Evolutionary conservation across 2,113 vertebrate genomes (phyloP).

Genomic region (Sylvicapra grimmia): DNA sequence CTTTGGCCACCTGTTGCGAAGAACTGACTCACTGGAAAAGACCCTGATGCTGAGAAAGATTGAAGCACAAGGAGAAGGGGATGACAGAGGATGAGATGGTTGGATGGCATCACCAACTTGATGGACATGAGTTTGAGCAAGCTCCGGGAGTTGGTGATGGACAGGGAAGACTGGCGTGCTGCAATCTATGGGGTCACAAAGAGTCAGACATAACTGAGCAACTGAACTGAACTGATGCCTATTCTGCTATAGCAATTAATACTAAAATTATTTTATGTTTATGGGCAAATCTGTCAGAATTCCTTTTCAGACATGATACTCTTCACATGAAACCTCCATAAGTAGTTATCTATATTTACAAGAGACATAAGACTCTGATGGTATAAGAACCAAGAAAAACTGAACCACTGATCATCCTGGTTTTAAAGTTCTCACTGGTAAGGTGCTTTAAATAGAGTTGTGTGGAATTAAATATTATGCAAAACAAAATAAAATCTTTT

Average conservation of each 20-base stretch:
- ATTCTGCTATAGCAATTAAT: not conserved
- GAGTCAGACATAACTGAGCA: not conserved
- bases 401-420: not conserved
- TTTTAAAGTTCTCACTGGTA: slow-evolving; percentile 10
- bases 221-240: not conserved
- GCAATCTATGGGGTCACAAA: not conserved
- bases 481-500: not conserved
- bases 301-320: not conserved
- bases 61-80: not conserved
- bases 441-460: slow-evolving; percentile 2
- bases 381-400: not conserved
- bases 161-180: not conserved
- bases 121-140: not conserved
- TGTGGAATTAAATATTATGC: not conserved
- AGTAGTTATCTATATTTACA: not conserved
- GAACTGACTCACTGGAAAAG: not conserved
- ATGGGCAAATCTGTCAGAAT: not conserved
- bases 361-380: not conserved
- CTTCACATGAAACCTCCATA: not conserved
- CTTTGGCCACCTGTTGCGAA: not conserved
- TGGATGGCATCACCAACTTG: not conserved
- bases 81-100: not conserved
- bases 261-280: not conserved
- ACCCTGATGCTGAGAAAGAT: not conserved
- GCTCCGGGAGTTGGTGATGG: not conserved